Base-by-base conservation (phyloP, 2,797 vertebrate genomes). In the Apogon hyalosoma region DNA sequence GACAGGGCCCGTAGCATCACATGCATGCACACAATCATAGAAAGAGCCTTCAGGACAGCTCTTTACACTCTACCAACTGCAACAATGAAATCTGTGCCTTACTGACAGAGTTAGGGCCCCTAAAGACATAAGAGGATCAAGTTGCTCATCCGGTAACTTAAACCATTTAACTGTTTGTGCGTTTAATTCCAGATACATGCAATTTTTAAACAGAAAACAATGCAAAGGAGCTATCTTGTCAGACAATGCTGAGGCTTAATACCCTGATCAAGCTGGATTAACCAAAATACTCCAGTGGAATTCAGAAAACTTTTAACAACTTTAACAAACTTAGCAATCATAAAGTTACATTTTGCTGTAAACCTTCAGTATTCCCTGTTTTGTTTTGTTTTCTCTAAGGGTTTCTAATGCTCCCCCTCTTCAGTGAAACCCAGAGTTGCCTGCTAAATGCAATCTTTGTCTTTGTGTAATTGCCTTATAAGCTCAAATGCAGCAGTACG, bases 161-260 rank as follows among this genome's bases (percentile, higher is more conserved):
- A 91, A 92, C 92, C 89, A 89, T 91, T 93, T 92, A 94, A 92
- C 91, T 90, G 87, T 89, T 85, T 90, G 71, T 39, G 85, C 89
- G 76, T 90, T 88, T 86, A 86, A 89, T 91, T 87, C 86, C 74
- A 46, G 58, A 74, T 75, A 89, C 90, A 88, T 79, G 83, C 76
- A 64, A 59, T 90, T 88, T 83, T 82, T 79, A 48, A 73, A 72
- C 19, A 58, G 67, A 73, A 87, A 87, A 87, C 80, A 84, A 74
- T 73, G 70, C 70, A 63, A 69, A 71, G 61, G 50, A 78, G 75
- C 51, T 70, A 54, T 70, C 67, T 69, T 67, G 53, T 79, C 68
- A 80, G 82, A 82, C 79, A 77, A 70, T 64, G 60, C 58, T 39
- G 3, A 68, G 47, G 63, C 49, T 80, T 85, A 84, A 80, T 55